Conservation (phyloP, 2,888 invertebrate genomes). For the Odontocerum albicorne region DNA sequence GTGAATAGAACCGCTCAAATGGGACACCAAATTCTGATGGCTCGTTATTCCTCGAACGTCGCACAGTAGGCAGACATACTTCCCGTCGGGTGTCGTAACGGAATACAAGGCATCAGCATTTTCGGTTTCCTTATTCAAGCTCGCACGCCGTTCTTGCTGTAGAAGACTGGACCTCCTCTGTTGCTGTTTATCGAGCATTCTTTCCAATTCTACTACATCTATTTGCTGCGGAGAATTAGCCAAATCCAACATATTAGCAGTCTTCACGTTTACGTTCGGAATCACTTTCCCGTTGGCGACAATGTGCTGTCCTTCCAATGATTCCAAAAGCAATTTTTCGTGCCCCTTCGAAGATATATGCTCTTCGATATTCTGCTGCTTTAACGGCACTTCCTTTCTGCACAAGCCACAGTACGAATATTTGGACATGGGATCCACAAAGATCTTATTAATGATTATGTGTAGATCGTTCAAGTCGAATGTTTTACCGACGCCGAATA, state of each 20-base stretch:
- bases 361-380: constrained; percentile 29
- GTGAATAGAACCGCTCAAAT: constrained; percentile 10
- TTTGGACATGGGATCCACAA: constrained; percentile 31
- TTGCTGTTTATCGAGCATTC: neutral
- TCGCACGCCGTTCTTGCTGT: neutral
- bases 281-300: neutral
- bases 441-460: constrained; percentile 31
- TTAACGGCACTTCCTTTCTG: constrained; percentile 29
- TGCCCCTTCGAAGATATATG: constrained; percentile 16
- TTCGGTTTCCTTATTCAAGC: neutral
- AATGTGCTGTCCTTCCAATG: constrained; percentile 6
- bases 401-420: constrained; percentile 33
- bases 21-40: constrained; percentile 3
- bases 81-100: constrained; percentile 17
- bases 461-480: constrained; percentile 26
- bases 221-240: neutral
- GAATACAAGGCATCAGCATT: constrained; percentile 8
- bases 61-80: constrained; percentile 26
- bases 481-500: constrained; percentile 23
- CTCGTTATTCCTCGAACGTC: constrained; percentile 14
- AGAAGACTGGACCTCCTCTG: neutral
- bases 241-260: constrained; percentile 8
- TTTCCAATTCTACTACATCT: constrained; percentile 4
- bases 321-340: constrained; percentile 6
- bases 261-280: neutral